Evolutionary conservation across 2,113 vertebrate species (phyloP), one percentile per base, ranked within the genome.

Genomic region (Scomber japonicus): DNA sequence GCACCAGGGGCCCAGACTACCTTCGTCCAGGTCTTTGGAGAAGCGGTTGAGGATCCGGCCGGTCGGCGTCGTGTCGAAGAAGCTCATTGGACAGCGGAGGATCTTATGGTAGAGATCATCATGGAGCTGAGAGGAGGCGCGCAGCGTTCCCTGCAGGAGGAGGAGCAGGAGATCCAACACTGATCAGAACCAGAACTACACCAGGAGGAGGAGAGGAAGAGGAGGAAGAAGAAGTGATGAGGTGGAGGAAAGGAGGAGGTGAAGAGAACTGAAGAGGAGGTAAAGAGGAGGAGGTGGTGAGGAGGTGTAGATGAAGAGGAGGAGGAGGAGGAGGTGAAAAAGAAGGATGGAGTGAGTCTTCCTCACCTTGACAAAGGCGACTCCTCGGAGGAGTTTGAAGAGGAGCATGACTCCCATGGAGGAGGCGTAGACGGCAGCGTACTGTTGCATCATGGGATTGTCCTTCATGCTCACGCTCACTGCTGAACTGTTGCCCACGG

Each of bases 1-100:
- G 21, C 21, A 21, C 21, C 21, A 21, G 21, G 21, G 1, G 21
- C 21, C 21, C 21, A 21, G 21, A 21, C 2, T 93, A 98, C 97
- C 97, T 97, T 98, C 97, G 87, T 98, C 97, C 96, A 98, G 96
- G 88, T 98, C 97, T 91, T 96, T 98, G 86, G 97, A 97, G 92
- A 98, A 98, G 63, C 97, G 92, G 87, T 96, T 98, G 59, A 98
- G 96, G 89, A 98, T 96, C 54, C 95, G 94, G 4, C 96, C 97
- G 0, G 96, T 95, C 2, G 97, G 97, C 0, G 97, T 98, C 0
- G 95, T 96, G 86, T 98, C 97, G 49, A 98, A 98, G 85, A 98
- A 97, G 65, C 97, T 98, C 97, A 98, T 98, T n/a, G 97, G 97
- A 75, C 97, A 97, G 48, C 96, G 95, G 11, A 98, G 95, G 85